Base-by-base conservation (phyloP, 1,140 invertebrate species). In the Drosophila bocki region DNA sequence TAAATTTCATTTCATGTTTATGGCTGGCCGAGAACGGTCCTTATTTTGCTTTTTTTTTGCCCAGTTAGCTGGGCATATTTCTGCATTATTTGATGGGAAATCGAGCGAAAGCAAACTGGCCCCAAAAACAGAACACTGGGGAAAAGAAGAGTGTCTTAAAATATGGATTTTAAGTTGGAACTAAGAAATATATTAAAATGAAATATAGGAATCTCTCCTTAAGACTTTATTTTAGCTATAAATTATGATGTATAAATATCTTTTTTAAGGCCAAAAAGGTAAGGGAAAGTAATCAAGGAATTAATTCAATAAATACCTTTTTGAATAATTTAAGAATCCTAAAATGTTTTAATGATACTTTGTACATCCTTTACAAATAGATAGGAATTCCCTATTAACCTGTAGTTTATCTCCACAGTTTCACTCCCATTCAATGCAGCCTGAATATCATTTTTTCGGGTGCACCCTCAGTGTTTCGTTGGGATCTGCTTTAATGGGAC, bases 51-150 rank as follows among this genome's bases (percentile, higher is more conserved):
- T 35, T 42, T 29, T 29, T 19, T 56, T 56, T 56, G 35, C 39
- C 39, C 68, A 62, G 56, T 72, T 76, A 44, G 51, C 51, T 59
- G 44, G 44, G 62, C 65, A 85, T 85, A 85, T 85, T 85, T 85
- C 78, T 81, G 82, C 82, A 85, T 85, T 85, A 85, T 85, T 85
- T 85, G 68, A 71, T 75, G 77, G 78, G 80, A 70, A 81, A 77
- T 71, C 80, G 62, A 83, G 69, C 80, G 79, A 81, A 48, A 75
- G 63, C 39, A 32, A 50, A 22, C 33, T 51, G 57, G 58, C 29
- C 47, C 57, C 62, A 6, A 62, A 64, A 39, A 22, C 8, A 22
- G 19, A 17, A 7, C 33, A 37, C 51, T 35, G 32, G 7, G 22
- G 11, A 35, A 19, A 13, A 13, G 12, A 0, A 3, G 3, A 19